Percentiles rank a stretch among this genome's conserved stretches.
Conservation (phyloP, 2,888 invertebrate genomes). For the Cyclophora albipunctata region DNA sequence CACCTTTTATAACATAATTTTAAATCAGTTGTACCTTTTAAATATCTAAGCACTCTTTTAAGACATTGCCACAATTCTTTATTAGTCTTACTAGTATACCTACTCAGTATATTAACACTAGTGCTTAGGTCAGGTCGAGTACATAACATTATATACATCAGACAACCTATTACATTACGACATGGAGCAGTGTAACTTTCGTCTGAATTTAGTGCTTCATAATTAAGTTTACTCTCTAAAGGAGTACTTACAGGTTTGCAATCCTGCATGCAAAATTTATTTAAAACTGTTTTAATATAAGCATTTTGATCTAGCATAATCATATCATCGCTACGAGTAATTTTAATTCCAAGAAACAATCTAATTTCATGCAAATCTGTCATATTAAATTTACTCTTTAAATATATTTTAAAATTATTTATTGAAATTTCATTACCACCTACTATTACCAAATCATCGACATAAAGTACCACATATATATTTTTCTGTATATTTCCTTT, state of each 20-base stretch:
- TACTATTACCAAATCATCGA: constrained; percentile 14
- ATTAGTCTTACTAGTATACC: constrained; percentile 5
- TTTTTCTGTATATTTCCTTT: constrained; percentile 12
- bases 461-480: constrained; percentile 15
- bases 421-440: not conserved
- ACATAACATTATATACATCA: constrained; percentile 7
- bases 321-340: constrained; percentile 2
- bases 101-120: constrained; percentile 3
- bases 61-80: constrained; percentile 7
- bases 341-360: constrained; percentile 21
- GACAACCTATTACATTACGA: constrained; percentile 14
- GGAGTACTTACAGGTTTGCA: constrained; percentile 16
- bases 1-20: constrained; percentile 1
- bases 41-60: constrained; percentile 6
- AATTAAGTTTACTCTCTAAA: constrained; percentile 11
- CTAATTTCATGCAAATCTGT: constrained; percentile 9
- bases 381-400: constrained; percentile 17
- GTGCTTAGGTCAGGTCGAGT: constrained; percentile 4
- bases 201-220: constrained; percentile 6
- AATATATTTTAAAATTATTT: constrained; percentile 1
- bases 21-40: constrained; percentile 3
- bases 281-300: constrained; percentile 15
- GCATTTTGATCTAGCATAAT: constrained; percentile 15
- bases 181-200: constrained; percentile 12
- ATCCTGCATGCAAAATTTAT: constrained; percentile 18